phyloP scores from a whole-genome alignment of 2,888 invertebrate species.

The Plebejus argus region DNA sequence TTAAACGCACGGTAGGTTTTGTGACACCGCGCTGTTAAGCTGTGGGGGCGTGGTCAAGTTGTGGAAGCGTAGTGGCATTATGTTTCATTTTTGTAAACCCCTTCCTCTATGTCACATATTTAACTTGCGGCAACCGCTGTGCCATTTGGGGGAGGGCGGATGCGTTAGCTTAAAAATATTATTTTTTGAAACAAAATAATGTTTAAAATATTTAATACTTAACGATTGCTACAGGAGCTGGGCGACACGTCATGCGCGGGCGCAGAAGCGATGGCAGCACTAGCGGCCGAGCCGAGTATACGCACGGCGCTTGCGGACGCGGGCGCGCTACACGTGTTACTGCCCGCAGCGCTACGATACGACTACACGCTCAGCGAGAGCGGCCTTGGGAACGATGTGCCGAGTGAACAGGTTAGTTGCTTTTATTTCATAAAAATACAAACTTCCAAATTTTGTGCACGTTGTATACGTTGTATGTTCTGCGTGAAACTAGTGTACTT shows the following conservation, averaged over 20 bases:
- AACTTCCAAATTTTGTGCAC: not conserved
- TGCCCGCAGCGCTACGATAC: slow-evolving; percentile 95
- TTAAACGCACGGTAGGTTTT: slow-evolving; percentile 53
- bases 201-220: no score
- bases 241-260: slow-evolving; percentile 90
- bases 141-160: no score
- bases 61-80: no score
- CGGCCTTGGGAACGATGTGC: slow-evolving; percentile 88
- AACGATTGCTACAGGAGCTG: slow-evolving; percentile 82
- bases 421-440: not conserved
- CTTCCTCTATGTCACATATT: no score
- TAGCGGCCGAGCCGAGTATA: slow-evolving; percentile 91
- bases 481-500: not conserved
- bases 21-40: not conserved
- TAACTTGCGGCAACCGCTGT: no score
- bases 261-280: slow-evolving; percentile 93
- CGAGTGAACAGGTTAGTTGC: slow-evolving; percentile 66
- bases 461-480: not conserved
- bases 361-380: slow-evolving; percentile 99
- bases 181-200: no score
- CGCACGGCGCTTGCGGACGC: slow-evolving; percentile 91
- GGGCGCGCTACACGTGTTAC: slow-evolving; percentile 95
- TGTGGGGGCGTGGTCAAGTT: no score
- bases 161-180: no score
- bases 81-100: no score